Percentiles rank a stretch among this genome's conserved stretches.
Evolutionary conservation across 2,797 vertebrate species (phyloP).

Genomic region (Triplophysa bombifrons): DNA sequence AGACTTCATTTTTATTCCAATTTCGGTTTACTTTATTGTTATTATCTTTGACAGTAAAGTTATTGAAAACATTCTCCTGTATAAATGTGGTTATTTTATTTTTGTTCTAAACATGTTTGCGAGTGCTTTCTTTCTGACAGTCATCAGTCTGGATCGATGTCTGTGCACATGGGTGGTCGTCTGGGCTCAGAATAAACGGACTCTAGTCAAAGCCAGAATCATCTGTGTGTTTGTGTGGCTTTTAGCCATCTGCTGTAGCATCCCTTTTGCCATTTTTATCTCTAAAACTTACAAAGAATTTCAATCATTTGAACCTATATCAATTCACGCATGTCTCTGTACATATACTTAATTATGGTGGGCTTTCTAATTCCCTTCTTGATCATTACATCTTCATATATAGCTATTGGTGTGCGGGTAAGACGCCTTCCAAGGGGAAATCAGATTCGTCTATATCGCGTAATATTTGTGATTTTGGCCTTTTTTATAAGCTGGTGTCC

Average conservation of each 20-base stretch:
- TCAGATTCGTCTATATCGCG: constrained; percentile 57
- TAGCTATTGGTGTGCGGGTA: constrained; percentile 65
- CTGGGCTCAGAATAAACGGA: constrained; percentile 73
- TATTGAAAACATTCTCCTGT: constrained; percentile 64
- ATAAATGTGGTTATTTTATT: constrained; percentile 63
- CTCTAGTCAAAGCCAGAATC: constrained; percentile 59
- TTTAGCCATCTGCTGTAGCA: constrained; percentile 56
- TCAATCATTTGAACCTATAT: rapidly evolving
- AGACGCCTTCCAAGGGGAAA: constrained; percentile 52
- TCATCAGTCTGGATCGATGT: constrained; percentile 73
- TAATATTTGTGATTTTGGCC: constrained; percentile 69
- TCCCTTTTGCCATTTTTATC: constrained; percentile 44
- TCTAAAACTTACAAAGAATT: too few relatives aligned
- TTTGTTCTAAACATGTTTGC: constrained; percentile 65
- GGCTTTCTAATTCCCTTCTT: constrained; percentile 76
- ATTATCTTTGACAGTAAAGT: rapidly evolving
- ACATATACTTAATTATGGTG: constrained; percentile 62
- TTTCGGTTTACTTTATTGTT: constrained; percentile 24
- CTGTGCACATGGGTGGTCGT: constrained; percentile 65
- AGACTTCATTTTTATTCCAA: too few relatives aligned
- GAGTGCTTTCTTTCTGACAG: constrained; percentile 67
- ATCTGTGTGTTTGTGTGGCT: constrained; percentile 61
- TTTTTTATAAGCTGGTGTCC: constrained; percentile 80
- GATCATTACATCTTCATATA: constrained; percentile 67
- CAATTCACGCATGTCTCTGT: not conserved